phyloP scores from a whole-genome alignment of 2,888 invertebrate species.

The Yponomeuta sedellus region DNA sequence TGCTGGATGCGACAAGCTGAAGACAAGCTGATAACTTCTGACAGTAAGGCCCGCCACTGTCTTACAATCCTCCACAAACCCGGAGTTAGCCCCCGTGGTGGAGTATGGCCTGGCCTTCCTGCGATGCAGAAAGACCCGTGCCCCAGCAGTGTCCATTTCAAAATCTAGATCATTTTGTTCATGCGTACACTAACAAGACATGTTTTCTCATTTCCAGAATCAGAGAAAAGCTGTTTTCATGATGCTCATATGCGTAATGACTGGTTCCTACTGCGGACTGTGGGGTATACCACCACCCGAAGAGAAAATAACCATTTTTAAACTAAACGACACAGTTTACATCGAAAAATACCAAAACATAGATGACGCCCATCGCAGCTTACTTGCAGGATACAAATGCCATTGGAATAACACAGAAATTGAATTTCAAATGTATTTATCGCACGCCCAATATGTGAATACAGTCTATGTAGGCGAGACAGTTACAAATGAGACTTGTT shows the following conservation, averaged over 20 bases:
- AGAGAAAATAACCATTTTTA: conserved; percentile 41
- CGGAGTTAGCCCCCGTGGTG: too few relatives aligned
- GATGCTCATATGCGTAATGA: conserved; percentile 78
- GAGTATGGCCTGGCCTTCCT: too few relatives aligned
- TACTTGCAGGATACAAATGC: conserved; percentile 50
- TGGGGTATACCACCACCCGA: conserved; percentile 75
- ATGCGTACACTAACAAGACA: background rate
- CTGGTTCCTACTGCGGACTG: conserved; percentile 80
- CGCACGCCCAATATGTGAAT: conserved; percentile 47
- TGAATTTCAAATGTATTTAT: conserved; percentile 46
- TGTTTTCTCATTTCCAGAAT: conserved; percentile 35
- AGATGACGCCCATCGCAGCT: background rate
- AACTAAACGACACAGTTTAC: conserved; percentile 54
- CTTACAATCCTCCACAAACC: too few relatives aligned
- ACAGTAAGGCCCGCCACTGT: too few relatives aligned
- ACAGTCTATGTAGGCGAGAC: conserved; percentile 45
- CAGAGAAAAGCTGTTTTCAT: conserved; percentile 84
- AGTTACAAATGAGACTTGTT: conserved; percentile 47
- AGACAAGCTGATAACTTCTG: too few relatives aligned
- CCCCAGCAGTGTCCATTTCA: too few relatives aligned
- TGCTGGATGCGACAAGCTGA: too few relatives aligned
- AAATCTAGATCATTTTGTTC: too few relatives aligned
- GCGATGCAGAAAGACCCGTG: too few relatives aligned
- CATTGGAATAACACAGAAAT: conserved; percentile 53
- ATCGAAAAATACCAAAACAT: conserved; percentile 34